These are phyloP conservation scores for Aegithalos caudatus DNA, from an alignment of 2,113 vertebrate genomes.

Conservation along the genomic window DNA sequence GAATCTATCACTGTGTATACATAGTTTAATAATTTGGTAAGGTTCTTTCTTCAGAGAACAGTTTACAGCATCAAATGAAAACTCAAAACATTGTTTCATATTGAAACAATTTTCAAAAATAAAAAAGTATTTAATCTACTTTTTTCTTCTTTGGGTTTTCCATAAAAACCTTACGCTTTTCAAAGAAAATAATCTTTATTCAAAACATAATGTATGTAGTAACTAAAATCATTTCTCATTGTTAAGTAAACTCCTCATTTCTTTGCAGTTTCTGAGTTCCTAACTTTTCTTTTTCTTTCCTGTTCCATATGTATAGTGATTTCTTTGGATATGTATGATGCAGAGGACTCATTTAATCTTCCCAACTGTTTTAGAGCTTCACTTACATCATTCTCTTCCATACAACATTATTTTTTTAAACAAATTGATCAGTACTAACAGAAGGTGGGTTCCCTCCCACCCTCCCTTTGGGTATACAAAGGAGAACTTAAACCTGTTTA, in stretches of 20 bases:
- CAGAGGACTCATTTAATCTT: background rate
- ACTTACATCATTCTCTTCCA: background rate
- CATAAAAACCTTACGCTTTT: accelerated
- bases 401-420: background rate
- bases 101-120: background rate
- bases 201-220: background rate
- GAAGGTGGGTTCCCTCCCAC: background rate
- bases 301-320: background rate
- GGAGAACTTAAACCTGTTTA: background rate
- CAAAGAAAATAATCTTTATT: background rate
- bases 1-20: background rate
- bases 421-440: background rate
- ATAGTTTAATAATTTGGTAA: background rate
- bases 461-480: background rate
- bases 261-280: background rate
- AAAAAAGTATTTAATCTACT: background rate
- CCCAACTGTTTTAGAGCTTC: background rate
- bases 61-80: background rate
- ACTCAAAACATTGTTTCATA: background rate
- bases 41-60: background rate
- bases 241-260: background rate
- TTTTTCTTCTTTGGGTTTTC: background rate
- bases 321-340: background rate
- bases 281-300: background rate
- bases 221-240: background rate